phyloP scores from a whole-genome alignment of 2,797 vertebrate genomes.

The Melanotaenia parkinsoni region DNA sequence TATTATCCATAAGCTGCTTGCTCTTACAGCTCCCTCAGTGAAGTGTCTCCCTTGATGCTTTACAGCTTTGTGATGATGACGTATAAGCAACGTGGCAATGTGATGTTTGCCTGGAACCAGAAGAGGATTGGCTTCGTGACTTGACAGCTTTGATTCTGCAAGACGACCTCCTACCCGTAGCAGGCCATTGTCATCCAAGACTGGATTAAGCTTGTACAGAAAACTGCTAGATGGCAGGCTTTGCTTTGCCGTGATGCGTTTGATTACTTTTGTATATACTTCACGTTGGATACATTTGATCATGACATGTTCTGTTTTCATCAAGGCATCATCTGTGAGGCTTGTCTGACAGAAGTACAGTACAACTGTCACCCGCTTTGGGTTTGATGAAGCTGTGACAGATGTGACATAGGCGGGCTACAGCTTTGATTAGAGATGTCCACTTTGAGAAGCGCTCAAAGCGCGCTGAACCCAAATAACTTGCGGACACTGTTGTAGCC shows the following conservation, averaged over 20 bases:
- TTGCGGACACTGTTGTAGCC: background rate
- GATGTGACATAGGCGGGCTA: conserved; percentile 1
- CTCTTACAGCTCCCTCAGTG: background rate
- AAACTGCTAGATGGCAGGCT: background rate
- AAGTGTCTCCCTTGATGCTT: conserved; percentile 4
- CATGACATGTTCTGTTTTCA: background rate
- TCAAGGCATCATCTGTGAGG: conserved; percentile 13
- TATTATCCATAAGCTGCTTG: conserved; percentile 11
- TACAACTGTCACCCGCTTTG: background rate
- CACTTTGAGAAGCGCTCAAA: conserved; percentile 9
- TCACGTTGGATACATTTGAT: conserved; percentile 16
- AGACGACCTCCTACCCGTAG: conserved; percentile 7
- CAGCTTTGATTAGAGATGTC: background rate
- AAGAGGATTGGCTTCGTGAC: background rate
- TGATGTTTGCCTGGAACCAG: conserved; percentile 12
- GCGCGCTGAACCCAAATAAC: background rate
- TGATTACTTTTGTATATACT: conserved; percentile 18
- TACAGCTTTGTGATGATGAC: background rate
- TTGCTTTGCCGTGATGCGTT: conserved; percentile 5
- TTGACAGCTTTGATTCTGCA: background rate
- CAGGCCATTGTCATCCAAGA: background rate
- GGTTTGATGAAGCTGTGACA: conserved; percentile 3
- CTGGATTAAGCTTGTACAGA: conserved; percentile 6
- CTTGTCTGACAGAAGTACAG: conserved; percentile 18
- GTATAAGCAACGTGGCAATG: conserved; percentile 2